A percentile compares a stretch with the other conserved stretches of the same genome.
Evolutionary conservation across 1,140 invertebrate genomes (phyloP).

Genomic region (Rhagoletis zephyria): DNA sequence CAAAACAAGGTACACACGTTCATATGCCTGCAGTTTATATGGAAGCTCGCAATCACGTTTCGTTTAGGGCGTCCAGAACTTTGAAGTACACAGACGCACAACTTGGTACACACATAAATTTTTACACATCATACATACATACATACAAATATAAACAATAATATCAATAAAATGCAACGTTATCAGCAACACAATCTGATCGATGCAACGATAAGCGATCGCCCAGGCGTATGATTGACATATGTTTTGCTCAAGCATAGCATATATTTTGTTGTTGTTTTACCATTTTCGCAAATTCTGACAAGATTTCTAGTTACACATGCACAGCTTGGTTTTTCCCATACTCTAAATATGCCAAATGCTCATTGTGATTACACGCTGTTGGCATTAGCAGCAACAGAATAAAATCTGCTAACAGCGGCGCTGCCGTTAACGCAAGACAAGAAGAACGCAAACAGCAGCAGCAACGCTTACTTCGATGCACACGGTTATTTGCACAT

Average conservation of each 20-base stretch:
- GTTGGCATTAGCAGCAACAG: not conserved
- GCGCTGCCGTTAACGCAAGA: not conserved
- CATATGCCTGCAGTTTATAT: not conserved
- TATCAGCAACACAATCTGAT: slow-evolving; percentile 11
- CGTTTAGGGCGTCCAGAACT: not conserved
- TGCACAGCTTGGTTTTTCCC: slow-evolving; percentile 17
- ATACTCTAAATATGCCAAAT: not conserved
- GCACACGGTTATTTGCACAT: not conserved
- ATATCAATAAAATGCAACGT: not conserved
- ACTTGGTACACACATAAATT: no score
- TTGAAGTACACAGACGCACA: no score
- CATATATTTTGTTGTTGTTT: not conserved
- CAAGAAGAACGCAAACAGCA: not conserved
- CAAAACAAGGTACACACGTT: not conserved
- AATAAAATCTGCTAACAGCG: not conserved
- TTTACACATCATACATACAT: no score
- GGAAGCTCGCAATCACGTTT: not conserved
- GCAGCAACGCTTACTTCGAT: not conserved
- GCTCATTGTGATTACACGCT: not conserved
- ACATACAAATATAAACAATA: not conserved
- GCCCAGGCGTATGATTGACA: not conserved
- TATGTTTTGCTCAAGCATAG: not conserved
- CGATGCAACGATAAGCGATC: not conserved
- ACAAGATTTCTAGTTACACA: not conserved
- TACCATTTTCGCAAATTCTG: slow-evolving; percentile 15